A percentile compares a stretch with the other conserved stretches of the same genome.
Conservation (phyloP, 2,888 invertebrate genomes). For the Tholera decimalis region DNA sequence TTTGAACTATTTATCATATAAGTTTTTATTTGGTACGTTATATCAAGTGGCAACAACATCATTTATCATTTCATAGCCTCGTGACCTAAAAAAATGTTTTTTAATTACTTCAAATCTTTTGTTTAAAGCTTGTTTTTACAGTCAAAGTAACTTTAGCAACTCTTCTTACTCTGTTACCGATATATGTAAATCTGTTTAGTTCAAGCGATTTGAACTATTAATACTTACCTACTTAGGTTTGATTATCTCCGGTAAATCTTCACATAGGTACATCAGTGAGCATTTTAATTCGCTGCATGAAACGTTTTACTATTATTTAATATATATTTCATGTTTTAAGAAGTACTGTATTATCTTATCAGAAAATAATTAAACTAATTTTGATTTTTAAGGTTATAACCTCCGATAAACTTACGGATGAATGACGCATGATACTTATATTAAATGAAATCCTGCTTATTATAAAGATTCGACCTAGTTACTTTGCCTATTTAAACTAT, state of each 20-base stretch:
- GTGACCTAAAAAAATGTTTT: slow-evolving; percentile 85
- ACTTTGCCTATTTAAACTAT: slow-evolving; percentile 19
- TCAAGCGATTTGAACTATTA: slow-evolving; percentile 11
- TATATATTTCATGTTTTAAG: slow-evolving; percentile 38
- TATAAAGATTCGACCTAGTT: slow-evolving; percentile 62
- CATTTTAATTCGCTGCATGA: slow-evolving; percentile 35
- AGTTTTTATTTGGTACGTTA: slow-evolving; percentile 85
- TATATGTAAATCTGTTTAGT: slow-evolving; percentile 21
- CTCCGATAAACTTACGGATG: slow-evolving; percentile 79
- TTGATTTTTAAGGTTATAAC: slow-evolving; percentile 82
- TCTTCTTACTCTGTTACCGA: slow-evolving; percentile 12
- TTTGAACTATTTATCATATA: slow-evolving; percentile 84
- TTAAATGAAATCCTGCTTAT: slow-evolving; percentile 64
- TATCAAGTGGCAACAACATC: slow-evolving; percentile 85
- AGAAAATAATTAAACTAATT: slow-evolving; percentile 79
- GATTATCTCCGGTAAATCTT: background rate
- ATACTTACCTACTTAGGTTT: background rate
- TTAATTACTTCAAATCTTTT: slow-evolving; percentile 55
- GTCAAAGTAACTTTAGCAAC: slow-evolving; percentile 18
- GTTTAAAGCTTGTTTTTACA: slow-evolving; percentile 35
- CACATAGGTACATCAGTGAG: background rate
- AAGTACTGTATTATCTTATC: slow-evolving; percentile 73
- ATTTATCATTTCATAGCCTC: slow-evolving; percentile 87
- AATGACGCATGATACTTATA: slow-evolving; percentile 72
- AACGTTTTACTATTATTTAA: slow-evolving; percentile 32